Conservation (phyloP, 1,140 invertebrate genomes). For the Hylaeus volcanicus region DNA sequence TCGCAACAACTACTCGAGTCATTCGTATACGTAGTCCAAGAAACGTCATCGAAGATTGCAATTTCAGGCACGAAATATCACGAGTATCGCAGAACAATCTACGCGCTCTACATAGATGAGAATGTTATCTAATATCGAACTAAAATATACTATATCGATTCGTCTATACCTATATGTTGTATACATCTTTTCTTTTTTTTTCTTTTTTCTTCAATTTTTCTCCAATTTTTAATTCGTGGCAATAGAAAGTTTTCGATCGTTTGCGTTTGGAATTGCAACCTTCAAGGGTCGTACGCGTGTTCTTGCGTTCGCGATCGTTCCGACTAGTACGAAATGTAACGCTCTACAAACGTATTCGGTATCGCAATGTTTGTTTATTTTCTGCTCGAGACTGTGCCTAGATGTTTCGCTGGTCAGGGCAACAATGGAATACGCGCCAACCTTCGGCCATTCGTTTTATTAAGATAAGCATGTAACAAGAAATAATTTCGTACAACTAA, state of each 20-base stretch:
- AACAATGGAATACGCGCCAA: too few species aligned
- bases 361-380: background rate
- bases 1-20: constrained; percentile 11
- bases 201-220: background rate
- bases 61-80: background rate
- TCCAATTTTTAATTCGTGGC: background rate
- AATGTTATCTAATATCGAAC: too few species aligned
- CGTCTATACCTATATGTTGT: background rate
- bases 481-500: too few species aligned
- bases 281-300: background rate
- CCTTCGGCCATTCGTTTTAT: too few species aligned
- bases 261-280: constrained; percentile 6
- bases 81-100: background rate
- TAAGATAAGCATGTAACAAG: too few species aligned
- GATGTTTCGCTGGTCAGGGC: too few species aligned
- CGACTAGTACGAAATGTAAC: background rate
- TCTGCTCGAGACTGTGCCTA: too few species aligned
- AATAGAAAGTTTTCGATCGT: background rate
- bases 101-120: background rate
- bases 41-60: constrained; percentile 27
- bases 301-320: background rate
- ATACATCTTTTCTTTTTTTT: too few species aligned
- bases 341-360: background rate
- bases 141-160: background rate
- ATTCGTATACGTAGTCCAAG: background rate